Evolutionary conservation across 2,888 invertebrate species (phyloP).

Genomic region (Poecilobothrus nobilitatus): DNA sequence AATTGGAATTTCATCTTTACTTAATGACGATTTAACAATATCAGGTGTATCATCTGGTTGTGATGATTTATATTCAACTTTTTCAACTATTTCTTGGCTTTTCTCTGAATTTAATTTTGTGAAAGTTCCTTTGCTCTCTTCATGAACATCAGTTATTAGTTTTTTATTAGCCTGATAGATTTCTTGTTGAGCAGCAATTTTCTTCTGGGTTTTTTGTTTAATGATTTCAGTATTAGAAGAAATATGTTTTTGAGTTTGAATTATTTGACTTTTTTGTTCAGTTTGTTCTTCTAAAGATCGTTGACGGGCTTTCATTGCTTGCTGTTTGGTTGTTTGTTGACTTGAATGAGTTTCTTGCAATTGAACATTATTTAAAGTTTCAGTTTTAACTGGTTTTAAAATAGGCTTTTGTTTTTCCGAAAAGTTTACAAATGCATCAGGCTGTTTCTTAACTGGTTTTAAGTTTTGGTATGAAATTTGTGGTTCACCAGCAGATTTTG

Average conservation of each 20-base stretch:
- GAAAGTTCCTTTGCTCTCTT: slow-evolving; percentile 11
- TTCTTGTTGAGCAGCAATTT: neutral
- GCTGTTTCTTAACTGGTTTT: neutral
- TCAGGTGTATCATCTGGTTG: slow-evolving; percentile 40
- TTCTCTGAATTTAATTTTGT: slow-evolving; percentile 16
- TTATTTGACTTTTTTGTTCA: neutral
- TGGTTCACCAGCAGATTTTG: neutral
- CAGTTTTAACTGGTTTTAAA: neutral
- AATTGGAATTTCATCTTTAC: slow-evolving; percentile 39
- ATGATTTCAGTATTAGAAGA: neutral
- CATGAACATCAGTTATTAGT: slow-evolving; percentile 19
- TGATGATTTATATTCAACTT: slow-evolving; percentile 34
- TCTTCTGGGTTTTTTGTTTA: neutral
- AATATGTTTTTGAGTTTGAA: neutral
- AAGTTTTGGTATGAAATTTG: neutral
- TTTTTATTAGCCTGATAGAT: neutral
- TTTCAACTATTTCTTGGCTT: slow-evolving; percentile 17
- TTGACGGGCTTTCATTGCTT: neutral
- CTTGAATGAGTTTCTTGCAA: neutral
- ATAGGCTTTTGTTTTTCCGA: neutral
- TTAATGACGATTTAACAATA: slow-evolving; percentile 39
- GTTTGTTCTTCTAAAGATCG: neutral
- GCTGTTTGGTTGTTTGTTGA: neutral
- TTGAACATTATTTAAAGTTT: neutral
- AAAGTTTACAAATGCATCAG: neutral